Evolutionary conservation across 2,113 vertebrate genomes (phyloP), one percentile per base, ranked within the genome.

Genomic region (Nyctibius bracteatus): DNA sequence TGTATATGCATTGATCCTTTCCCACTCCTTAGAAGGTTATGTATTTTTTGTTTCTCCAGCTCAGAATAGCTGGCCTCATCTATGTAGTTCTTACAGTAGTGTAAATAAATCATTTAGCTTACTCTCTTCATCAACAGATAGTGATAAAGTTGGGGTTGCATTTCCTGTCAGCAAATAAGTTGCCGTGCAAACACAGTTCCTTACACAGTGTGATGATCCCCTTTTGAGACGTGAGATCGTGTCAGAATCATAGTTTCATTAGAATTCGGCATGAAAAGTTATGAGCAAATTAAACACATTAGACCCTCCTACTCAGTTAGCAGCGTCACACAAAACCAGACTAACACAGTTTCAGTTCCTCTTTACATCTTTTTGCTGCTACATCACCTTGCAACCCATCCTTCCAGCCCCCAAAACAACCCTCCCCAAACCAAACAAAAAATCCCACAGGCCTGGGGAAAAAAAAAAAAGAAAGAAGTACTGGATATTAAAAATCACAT

Each of bases 101-200:
- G 4, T 51, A 72, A 86, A 41, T 58, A 59, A 83, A 33, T 59
- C 1, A 55, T 35, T 63, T 81, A 75, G 12, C 10, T 77, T 49
- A 15, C 7, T 68, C 1, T 47, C 31, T 23, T 77, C 3, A 23
- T 71, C 15, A 14, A 0, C 10, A 47, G 23, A 15, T 75, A 19
- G 8, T 1, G 0, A 12, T 81, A 19, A 77, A 68, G 24, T 19
- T 70, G 23, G 6, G 21, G 17, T 57, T 78, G 17, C 2, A 0
- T 88, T 67, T 94, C 14, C 33, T 85, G 5, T 39, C 16, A 72
- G 25, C 23, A 84, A 5, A 21, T 47, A n/a, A 85, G 8, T 19
- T 66, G n/a, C 14, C 28, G 27, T 73, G 30, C n/a, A 54, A 62
- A 19, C n/a, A 17, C 9, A 35, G 21, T 15, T 30, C 18, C 19